Conservation (phyloP, 2,888 invertebrate species). For the Nemotelus nigrinus region DNA sequence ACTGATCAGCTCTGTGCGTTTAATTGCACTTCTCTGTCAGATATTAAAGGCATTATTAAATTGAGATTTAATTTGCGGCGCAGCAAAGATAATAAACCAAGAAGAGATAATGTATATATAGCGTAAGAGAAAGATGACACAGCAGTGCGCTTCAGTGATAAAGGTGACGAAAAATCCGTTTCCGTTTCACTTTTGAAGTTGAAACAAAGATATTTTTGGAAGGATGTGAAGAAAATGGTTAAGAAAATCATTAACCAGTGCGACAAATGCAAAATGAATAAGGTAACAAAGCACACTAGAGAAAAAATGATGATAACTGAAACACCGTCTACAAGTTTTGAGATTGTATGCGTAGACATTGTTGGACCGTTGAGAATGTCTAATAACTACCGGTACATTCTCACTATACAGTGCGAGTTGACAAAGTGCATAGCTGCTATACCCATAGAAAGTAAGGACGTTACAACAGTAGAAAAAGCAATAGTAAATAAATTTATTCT, state of each 20-base stretch:
- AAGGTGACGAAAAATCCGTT: too few species aligned
- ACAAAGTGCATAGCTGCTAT: too few species aligned
- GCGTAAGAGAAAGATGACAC: too few species aligned
- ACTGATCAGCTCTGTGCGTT: too few species aligned
- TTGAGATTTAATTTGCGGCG: not conserved
- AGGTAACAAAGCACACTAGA: constrained; percentile 44
- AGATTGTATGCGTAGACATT: not conserved
- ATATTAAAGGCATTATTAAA: not conserved
- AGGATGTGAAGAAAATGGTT: constrained; percentile 21
- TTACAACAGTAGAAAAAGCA: not conserved
- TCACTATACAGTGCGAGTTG: not conserved
- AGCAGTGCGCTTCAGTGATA: too few species aligned
- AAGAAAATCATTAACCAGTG: constrained; percentile 10
- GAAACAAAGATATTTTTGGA: constrained; percentile 24
- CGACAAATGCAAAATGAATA: constrained; percentile 5
- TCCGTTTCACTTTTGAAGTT: not conserved
- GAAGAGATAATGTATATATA: not conserved
- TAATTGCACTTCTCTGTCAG: too few species aligned
- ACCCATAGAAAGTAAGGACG: constrained; percentile 20
- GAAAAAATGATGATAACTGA: constrained; percentile 16
- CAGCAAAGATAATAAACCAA: not conserved
- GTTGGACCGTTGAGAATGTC: not conserved
- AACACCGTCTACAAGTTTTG: not conserved
- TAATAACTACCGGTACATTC: not conserved
- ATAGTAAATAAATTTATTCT: too few species aligned